Conservation (phyloP, 2,888 invertebrate species). For the Orchesellides sinensis region DNA sequence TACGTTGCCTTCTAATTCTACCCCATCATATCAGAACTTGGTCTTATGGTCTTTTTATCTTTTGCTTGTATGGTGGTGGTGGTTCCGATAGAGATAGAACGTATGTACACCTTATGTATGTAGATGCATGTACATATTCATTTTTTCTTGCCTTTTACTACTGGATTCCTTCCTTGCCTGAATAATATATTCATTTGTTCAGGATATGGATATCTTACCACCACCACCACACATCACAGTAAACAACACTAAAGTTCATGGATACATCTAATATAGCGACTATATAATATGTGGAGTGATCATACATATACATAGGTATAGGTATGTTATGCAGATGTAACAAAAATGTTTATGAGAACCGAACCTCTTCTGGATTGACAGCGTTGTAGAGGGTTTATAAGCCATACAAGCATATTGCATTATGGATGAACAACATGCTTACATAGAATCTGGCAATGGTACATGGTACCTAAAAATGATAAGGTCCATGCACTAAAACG, state of each 20-base stretch:
- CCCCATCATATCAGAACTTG: too few species aligned
- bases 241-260: constrained; percentile 40
- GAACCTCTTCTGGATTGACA: constrained; percentile 40
- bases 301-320: neutral
- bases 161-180: neutral
- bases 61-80: too few species aligned
- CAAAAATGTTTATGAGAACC: constrained; percentile 33
- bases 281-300: too few species aligned
- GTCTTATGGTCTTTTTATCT: too few species aligned
- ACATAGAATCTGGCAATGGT: too few species aligned
- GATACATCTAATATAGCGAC: too few species aligned
- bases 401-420: neutral
- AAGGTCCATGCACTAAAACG: constrained; percentile 46
- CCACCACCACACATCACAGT: constrained; percentile 49
- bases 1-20: too few species aligned
- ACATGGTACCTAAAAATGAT: neutral
- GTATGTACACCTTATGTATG: neutral
- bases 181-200: constrained; percentile 25
- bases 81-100: neutral
- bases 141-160: neutral
- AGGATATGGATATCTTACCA: constrained; percentile 41
- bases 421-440: neutral
- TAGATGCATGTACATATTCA: neutral
- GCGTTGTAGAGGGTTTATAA: neutral
- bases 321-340: constrained; percentile 7